Conservation (phyloP, 1,140 invertebrate species). For the Phenacoccus solenopsis region DNA sequence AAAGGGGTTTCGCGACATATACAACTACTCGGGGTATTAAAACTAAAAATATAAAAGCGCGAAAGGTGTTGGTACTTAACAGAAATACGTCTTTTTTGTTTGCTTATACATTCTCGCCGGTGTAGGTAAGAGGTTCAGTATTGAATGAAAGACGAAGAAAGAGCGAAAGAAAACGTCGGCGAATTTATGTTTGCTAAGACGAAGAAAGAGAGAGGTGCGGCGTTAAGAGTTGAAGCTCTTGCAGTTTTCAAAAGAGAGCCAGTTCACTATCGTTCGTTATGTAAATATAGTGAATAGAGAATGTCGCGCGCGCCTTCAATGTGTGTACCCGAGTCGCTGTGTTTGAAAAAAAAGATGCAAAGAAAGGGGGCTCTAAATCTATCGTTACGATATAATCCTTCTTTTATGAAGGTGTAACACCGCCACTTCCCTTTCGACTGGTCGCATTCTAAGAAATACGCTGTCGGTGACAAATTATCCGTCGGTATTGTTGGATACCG, state of each 20-base stretch:
- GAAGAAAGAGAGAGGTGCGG: not conserved
- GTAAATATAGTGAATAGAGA: not conserved
- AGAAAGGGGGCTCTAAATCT: not conserved
- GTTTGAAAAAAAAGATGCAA: no score
- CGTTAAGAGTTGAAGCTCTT: not conserved
- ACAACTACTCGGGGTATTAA: not conserved
- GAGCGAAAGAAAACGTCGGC: not conserved
- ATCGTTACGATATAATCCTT: not conserved
- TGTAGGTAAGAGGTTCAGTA: not conserved
- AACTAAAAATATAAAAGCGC: not conserved
- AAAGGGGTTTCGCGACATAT: no score
- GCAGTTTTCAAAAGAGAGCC: not conserved
- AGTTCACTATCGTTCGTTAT: not conserved
- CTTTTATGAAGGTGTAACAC: not conserved
- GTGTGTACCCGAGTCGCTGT: no score
- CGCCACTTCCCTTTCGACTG: no score
- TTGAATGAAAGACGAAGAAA: constrained; percentile 2
- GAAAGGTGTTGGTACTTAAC: constrained; percentile 1
- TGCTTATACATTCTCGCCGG: not conserved
- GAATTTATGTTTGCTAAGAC: not conserved
- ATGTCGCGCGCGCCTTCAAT: not conserved
- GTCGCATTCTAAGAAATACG: no score
- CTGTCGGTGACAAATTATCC: no score
- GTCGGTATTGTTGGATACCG: no score
- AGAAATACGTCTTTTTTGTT: not conserved